phyloP scores from a whole-genome alignment of 92 coral and sea anemone species.

The Heliopora coerulea region DNA sequence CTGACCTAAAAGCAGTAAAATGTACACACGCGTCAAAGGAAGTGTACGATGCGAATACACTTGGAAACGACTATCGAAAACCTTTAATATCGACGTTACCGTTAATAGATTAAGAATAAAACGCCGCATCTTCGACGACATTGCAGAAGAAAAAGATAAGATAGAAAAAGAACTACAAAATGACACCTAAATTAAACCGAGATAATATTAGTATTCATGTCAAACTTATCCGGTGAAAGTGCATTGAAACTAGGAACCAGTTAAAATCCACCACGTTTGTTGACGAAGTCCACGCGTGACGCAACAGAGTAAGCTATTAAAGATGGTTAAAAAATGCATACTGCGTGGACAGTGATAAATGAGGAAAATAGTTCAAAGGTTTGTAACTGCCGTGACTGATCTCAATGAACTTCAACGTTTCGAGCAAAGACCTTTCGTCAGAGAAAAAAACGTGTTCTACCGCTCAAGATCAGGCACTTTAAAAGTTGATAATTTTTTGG shows the following conservation, averaged over 20 bases:
- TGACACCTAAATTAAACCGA: slow-evolving; percentile 41
- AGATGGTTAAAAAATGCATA: too few species aligned
- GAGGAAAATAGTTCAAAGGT: too few species aligned
- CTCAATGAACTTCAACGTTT: too few species aligned
- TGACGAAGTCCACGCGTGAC: not conserved
- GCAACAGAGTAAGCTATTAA: too few species aligned
- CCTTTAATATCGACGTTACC: not conserved
- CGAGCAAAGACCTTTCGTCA: too few species aligned
- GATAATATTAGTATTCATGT: not conserved
- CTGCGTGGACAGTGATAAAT: too few species aligned
- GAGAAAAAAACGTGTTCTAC: too few species aligned
- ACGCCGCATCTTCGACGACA: slow-evolving; percentile 50
- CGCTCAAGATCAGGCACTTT: too few species aligned
- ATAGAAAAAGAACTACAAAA: slow-evolving; percentile 46
- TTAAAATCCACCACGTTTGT: slow-evolving; percentile 36
- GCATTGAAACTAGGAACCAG: slow-evolving; percentile 27
- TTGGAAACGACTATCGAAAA: not conserved
- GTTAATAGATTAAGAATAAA: not conserved
- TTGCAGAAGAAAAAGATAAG: slow-evolving; percentile 68
- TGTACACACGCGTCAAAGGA: not conserved
- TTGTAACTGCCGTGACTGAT: too few species aligned
- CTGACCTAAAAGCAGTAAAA: slow-evolving; percentile 5
- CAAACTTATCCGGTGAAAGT: not conserved
- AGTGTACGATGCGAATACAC: not conserved
- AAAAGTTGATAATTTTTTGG: too few species aligned